Conservation (phyloP, 2,113 vertebrate genomes). For the Muscicapa adusta region DNA sequence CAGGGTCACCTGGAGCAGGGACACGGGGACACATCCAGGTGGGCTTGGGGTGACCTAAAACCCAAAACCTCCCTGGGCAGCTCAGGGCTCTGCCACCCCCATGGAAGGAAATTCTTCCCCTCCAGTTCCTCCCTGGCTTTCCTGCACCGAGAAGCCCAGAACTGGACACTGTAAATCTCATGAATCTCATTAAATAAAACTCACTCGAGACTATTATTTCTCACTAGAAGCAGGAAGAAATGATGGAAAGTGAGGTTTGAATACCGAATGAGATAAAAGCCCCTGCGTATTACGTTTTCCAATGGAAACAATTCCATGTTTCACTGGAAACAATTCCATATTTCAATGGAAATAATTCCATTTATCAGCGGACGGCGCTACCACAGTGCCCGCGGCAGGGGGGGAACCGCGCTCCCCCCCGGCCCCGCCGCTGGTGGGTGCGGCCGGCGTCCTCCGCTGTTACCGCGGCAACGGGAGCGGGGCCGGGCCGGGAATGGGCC, state of each 20-base stretch:
- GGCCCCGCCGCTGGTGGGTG: neutral
- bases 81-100: neutral
- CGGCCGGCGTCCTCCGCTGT: neutral
- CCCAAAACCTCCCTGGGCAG: neutral
- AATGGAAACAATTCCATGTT: fast-evolving
- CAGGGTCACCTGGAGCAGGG: neutral
- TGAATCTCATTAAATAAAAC: neutral
- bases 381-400: neutral
- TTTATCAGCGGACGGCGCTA: neutral
- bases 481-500: neutral
- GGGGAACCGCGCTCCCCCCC: neutral
- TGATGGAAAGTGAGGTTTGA: neutral
- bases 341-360: neutral
- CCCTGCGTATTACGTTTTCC: neutral
- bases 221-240: neutral
- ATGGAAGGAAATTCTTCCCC: neutral
- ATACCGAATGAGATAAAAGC: neutral
- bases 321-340: fast-evolving
- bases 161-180: neutral
- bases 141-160: neutral
- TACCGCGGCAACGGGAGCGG: neutral
- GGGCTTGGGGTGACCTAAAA: neutral
- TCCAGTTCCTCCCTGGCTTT: neutral
- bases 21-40: neutral
- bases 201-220: no score